These are phyloP conservation scores for Drosophila austrosaltans DNA, from an alignment of 2,888 invertebrate genomes.

Conservation along the genomic window DNA sequence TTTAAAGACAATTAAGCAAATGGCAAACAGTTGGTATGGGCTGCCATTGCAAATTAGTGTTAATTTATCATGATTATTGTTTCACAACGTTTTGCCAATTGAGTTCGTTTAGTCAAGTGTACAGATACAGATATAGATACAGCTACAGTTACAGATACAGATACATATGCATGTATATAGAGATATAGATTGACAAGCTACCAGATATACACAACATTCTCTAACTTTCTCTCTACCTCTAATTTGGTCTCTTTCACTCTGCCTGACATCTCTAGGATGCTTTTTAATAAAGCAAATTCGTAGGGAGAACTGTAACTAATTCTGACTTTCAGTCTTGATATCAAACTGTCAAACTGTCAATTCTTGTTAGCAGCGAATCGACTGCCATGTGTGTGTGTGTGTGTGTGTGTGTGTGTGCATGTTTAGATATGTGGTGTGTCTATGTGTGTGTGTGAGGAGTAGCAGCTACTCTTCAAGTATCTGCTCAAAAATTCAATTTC, in stretches of 20 bases:
- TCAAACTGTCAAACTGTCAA: conserved; percentile 78
- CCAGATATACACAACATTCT: too few species aligned
- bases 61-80: conserved; percentile 77
- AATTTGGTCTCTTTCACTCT: conserved; percentile 4
- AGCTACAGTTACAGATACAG: conserved; percentile 12
- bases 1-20: conserved; percentile 16
- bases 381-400: conserved; percentile 42
- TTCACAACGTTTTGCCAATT: conserved; percentile 65
- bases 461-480: conserved; percentile 26
- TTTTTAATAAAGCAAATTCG: conserved; percentile 65
- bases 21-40: conserved; percentile 38
- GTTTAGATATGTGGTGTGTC: conserved; percentile 11
- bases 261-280: conserved; percentile 13
- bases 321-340: conserved; percentile 71
- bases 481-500: conserved; percentile 78
- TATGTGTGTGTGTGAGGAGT: conserved; percentile 24
- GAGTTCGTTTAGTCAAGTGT: conserved; percentile 49
- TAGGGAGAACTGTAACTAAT: conserved; percentile 67
- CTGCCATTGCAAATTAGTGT: conserved; percentile 70
- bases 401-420: conserved; percentile 9
- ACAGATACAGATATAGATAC: conserved; percentile 25
- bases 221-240: neutral
- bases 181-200: too few species aligned
- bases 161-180: neutral
- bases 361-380: conserved; percentile 65